These are phyloP conservation scores for Tachysurus fulvidraco DNA, from an alignment of 2,113 vertebrate genomes.

Conservation along the genomic window DNA sequence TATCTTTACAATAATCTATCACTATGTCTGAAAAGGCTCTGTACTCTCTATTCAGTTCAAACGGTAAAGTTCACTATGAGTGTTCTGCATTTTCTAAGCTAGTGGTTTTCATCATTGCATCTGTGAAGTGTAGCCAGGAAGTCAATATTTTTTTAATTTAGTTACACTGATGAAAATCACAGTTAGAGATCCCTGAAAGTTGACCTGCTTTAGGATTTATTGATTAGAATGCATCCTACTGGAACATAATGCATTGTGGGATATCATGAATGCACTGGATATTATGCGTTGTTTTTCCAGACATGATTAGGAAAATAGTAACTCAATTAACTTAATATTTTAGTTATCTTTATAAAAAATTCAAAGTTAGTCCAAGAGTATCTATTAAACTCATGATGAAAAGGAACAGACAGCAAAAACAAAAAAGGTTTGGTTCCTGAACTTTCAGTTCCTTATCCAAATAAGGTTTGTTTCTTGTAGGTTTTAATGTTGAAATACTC, in stretches of 20 bases:
- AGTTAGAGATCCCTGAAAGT: not conserved
- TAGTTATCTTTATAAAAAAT: not conserved
- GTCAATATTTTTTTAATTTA: not conserved
- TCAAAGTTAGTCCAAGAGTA: not conserved
- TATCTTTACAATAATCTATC: not conserved
- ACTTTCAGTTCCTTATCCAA: not conserved
- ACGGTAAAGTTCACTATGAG: not conserved
- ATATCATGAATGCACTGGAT: not conserved
- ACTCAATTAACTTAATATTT: not conserved
- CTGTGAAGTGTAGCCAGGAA: not conserved
- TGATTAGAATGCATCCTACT: not conserved
- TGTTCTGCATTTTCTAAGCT: not conserved
- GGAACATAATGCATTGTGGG: not conserved
- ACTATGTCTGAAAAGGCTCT: not conserved
- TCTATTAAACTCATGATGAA: not conserved
- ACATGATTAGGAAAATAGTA: not conserved
- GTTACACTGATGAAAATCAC: not conserved
- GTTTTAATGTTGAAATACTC: conserved; percentile 24
- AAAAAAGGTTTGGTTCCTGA: not conserved
- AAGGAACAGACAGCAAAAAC: not conserved
- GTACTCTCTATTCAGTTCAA: not conserved
- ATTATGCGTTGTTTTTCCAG: not conserved
- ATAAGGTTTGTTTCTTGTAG: conserved; percentile 11
- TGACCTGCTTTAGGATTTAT: not conserved
- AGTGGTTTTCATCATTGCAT: not conserved